Evolutionary conservation across 2,113 vertebrate genomes (phyloP).

Genomic region (Grus americana): DNA sequence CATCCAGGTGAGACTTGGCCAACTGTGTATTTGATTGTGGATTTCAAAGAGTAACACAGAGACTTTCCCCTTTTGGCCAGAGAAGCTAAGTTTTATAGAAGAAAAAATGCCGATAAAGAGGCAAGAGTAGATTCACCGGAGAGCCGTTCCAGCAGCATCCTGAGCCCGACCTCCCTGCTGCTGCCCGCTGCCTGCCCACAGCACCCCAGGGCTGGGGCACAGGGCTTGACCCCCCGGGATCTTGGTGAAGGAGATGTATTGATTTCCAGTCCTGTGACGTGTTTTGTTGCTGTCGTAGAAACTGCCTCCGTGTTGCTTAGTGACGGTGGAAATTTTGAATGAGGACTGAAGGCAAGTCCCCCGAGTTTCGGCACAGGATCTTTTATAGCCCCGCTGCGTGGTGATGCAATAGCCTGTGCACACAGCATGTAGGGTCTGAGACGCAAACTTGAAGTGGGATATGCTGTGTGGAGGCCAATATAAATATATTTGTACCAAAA

Average conservation of each 20-base stretch:
- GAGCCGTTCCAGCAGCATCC: not conserved
- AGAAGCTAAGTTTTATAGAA: not conserved
- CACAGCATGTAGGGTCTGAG: not conserved
- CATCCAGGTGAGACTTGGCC: conserved; percentile 37
- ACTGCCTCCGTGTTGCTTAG: not conserved
- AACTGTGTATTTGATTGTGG: not conserved
- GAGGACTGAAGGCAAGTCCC: not conserved
- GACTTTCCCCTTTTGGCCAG: not conserved
- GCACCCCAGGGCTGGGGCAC: not conserved
- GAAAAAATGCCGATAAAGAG: not conserved
- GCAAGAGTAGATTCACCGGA: not conserved
- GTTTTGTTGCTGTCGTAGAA: not conserved
- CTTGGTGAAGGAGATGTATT: not conserved
- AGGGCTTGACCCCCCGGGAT: not conserved
- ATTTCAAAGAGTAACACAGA: not conserved
- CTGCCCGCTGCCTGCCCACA: too few species aligned
- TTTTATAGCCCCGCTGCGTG: not conserved
- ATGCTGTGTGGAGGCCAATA: conserved; percentile 28
- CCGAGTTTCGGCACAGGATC: not conserved
- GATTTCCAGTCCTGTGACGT: not conserved
- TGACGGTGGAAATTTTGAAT: not conserved
- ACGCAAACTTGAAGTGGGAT: not conserved
- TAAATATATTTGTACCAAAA: conserved; percentile 31
- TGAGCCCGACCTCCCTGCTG: too few species aligned
- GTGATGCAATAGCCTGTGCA: not conserved